A percentile compares a stretch with the other conserved stretches of the same genome.
These are phyloP conservation scores for Polypterus senegalus DNA, from an alignment of 2,113 vertebrate species.

Conservation along the genomic window DNA sequence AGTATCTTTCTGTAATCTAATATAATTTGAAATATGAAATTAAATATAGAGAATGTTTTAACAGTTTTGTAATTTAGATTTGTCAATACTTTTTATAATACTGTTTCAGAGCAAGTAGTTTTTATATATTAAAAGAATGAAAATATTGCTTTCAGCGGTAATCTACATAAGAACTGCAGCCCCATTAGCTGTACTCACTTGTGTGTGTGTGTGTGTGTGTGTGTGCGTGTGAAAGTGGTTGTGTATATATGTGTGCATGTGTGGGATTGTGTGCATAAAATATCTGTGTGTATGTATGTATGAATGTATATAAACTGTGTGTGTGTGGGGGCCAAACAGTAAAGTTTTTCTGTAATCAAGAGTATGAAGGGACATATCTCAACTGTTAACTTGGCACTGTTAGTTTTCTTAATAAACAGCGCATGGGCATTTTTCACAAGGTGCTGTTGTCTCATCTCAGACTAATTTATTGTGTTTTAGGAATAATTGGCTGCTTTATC, in stretches of 20 bases:
- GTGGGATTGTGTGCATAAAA: no score
- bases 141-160: no score
- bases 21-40: constrained; percentile 83
- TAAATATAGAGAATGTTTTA: constrained; percentile 99
- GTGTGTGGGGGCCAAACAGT: constrained; percentile 43
- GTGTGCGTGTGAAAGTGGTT: no score
- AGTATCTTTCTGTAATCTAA: constrained; percentile 94
- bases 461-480: not conserved
- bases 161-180: no score
- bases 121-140: not conserved
- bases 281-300: not conserved
- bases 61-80: constrained; percentile 72
- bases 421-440: constrained; percentile 65
- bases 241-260: not conserved
- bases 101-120: constrained; percentile 1
- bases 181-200: no score
- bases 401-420: constrained; percentile 72
- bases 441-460: constrained; percentile 1
- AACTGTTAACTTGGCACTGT: constrained; percentile 67
- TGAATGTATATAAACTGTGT: not conserved
- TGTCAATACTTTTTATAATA: constrained; percentile 48
- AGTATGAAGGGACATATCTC: constrained; percentile 67
- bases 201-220: no score
- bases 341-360: constrained; percentile 72
- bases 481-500: no score